phyloP scores from a whole-genome alignment of 1,140 invertebrate genomes.

The Ceratina japonica region DNA sequence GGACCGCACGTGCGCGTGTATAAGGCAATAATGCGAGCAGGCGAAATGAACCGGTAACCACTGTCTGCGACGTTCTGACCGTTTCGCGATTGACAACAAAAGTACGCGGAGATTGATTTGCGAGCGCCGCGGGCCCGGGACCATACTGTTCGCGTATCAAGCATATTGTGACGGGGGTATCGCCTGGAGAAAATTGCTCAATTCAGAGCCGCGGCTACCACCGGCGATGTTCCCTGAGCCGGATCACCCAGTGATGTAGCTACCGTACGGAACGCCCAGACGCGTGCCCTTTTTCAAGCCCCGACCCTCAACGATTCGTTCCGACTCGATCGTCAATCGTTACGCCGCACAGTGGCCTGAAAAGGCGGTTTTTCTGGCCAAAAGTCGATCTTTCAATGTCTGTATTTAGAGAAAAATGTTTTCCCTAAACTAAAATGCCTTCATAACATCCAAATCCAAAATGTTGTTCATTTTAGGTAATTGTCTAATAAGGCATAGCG shows the following conservation, averaged over 20 bases:
- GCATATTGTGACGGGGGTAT: conserved; percentile 45
- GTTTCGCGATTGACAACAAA: conserved; percentile 46
- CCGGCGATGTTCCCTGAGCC: conserved; percentile 27
- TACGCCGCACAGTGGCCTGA: no score
- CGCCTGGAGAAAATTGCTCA: conserved; percentile 60
- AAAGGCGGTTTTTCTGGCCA: no score
- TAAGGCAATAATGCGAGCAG: not conserved
- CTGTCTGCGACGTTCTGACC: not conserved
- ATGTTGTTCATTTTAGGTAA: no score
- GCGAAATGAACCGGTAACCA: conserved; percentile 22
- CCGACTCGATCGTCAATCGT: not conserved
- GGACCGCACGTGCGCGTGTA: not conserved
- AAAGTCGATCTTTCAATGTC: no score
- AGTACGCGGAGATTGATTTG: conserved; percentile 54
- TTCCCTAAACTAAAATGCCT: no score
- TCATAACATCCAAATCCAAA: no score
- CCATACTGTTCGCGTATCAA: conserved; percentile 55
- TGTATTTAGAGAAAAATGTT: no score
- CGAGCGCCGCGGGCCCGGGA: conserved; percentile 40
- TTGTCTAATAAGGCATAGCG: no score
- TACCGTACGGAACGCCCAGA: conserved; percentile 30
- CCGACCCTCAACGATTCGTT: conserved; percentile 13
- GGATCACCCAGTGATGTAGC: conserved; percentile 34
- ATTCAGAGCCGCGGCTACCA: conserved; percentile 47
- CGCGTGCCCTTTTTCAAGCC: conserved; percentile 28